Conservation (phyloP, 2,797 vertebrate genomes). For the Acomys russatus region DNA sequence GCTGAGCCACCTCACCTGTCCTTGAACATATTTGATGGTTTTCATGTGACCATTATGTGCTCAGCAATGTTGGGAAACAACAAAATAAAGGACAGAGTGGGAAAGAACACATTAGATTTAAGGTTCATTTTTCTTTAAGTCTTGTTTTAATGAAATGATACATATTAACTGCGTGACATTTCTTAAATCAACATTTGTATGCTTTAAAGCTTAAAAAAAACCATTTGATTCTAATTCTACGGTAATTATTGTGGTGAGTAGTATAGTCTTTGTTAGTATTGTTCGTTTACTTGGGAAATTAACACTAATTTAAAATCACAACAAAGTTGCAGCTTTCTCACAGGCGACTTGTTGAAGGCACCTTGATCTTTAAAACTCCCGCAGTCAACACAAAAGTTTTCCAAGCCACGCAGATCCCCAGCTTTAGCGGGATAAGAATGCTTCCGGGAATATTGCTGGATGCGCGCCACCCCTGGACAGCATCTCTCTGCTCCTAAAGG, state of each 20-base stretch:
- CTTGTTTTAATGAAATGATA: constrained; percentile 38
- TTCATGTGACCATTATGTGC: not conserved
- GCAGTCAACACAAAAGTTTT: constrained; percentile 29
- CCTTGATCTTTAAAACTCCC: constrained; percentile 47
- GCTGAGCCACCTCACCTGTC: not conserved
- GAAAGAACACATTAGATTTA: not conserved
- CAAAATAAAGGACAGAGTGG: not conserved
- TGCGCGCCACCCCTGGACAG: not conserved
- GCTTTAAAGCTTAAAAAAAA: constrained; percentile 20
- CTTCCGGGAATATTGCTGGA: not conserved
- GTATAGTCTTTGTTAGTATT: constrained; percentile 41
- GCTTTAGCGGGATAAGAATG: constrained; percentile 1
- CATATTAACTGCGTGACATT: not conserved
- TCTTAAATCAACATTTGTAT: constrained; percentile 22
- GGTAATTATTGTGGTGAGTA: not conserved
- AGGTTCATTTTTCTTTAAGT: not conserved
- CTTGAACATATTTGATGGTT: constrained; percentile 6
- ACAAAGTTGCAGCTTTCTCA: constrained; percentile 48
- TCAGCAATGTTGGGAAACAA: not conserved
- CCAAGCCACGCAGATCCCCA: not conserved
- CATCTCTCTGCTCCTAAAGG: not conserved
- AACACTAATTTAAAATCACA: constrained; percentile 73
- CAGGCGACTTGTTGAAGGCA: constrained; percentile 59
- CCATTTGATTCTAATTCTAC: constrained; percentile 51
- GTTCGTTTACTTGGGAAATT: constrained; percentile 52